Evolutionary conservation across 1,140 invertebrate genomes (phyloP).

Genomic region (Meloidogyne floridensis): DNA sequence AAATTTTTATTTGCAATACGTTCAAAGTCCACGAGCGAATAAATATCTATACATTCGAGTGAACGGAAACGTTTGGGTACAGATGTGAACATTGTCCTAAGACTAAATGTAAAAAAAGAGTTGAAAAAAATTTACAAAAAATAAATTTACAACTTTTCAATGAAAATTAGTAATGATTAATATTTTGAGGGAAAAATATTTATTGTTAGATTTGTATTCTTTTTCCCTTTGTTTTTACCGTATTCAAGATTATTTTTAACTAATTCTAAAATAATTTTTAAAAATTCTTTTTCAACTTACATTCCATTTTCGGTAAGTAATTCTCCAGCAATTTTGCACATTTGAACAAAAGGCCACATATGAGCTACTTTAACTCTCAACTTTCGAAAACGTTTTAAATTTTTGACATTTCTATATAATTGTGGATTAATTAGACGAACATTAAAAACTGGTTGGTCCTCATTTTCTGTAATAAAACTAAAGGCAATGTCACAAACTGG

Average conservation of each 20-base stretch:
- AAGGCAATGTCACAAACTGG: constrained; percentile 81
- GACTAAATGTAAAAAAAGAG: constrained; percentile 31
- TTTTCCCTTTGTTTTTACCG: no score
- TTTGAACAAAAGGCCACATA: constrained; percentile 50
- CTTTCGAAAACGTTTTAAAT: constrained; percentile 38
- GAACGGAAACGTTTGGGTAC: constrained; percentile 44
- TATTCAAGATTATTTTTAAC: no score
- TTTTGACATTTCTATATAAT: constrained; percentile 43
- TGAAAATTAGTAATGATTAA: no score
- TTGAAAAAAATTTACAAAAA: background rate
- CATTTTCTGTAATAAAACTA: constrained; percentile 78
- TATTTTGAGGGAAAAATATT: no score
- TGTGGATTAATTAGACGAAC: constrained; percentile 70
- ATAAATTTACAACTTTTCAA: no score
- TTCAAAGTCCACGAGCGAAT: constrained; percentile 50
- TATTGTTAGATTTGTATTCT: no score
- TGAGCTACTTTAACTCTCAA: constrained; percentile 45
- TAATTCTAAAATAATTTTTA: no score
- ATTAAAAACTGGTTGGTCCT: constrained; percentile 78
- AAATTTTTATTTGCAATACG: constrained; percentile 51
- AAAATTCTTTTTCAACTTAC: constrained; percentile 20
- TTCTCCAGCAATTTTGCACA: constrained; percentile 30
- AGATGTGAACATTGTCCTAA: constrained; percentile 48
- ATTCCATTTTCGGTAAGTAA: constrained; percentile 41
- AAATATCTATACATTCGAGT: constrained; percentile 46